phyloP scores from a whole-genome alignment of 1,140 invertebrate genomes.

The Cotesia glomerata region DNA sequence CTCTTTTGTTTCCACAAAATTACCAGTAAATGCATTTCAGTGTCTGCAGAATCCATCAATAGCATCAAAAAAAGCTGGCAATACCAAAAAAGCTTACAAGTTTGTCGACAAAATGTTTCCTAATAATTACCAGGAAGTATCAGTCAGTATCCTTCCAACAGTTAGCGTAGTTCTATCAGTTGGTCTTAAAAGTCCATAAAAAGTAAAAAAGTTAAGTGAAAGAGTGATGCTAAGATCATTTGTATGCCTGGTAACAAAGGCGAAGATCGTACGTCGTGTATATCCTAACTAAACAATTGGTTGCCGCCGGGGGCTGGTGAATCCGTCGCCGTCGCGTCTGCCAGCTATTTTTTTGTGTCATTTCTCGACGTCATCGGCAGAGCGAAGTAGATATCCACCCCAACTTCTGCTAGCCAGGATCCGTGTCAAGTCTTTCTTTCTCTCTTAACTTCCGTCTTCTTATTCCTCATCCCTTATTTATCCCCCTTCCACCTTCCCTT shows the following conservation, averaged over 20 bases:
- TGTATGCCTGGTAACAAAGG: not conserved
- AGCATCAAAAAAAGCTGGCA: too few relatives aligned
- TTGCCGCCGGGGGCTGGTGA: conserved; percentile 13
- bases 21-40: too few relatives aligned
- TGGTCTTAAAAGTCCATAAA: not conserved
- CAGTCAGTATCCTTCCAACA: too few relatives aligned
- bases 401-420: conserved; percentile 41
- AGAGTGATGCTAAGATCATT: not conserved
- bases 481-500: not conserved
- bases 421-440: conserved; percentile 47
- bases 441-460: conserved; percentile 48
- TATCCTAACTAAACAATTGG: conserved; percentile 23
- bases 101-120: too few relatives aligned
- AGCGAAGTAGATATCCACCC: conserved; percentile 39
- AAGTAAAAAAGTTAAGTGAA: not conserved
- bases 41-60: too few relatives aligned
- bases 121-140: too few relatives aligned
- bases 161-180: too few relatives aligned
- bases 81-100: too few relatives aligned
- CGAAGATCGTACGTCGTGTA: not conserved
- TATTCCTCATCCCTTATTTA: conserved; percentile 32
- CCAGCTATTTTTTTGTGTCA: conserved; percentile 57
- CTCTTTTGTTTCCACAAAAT: too few relatives aligned
- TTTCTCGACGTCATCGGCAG: conserved; percentile 62
- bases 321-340: conserved; percentile 52